Conservation (phyloP, 2,113 vertebrate genomes). For the Phycodurus eques region DNA sequence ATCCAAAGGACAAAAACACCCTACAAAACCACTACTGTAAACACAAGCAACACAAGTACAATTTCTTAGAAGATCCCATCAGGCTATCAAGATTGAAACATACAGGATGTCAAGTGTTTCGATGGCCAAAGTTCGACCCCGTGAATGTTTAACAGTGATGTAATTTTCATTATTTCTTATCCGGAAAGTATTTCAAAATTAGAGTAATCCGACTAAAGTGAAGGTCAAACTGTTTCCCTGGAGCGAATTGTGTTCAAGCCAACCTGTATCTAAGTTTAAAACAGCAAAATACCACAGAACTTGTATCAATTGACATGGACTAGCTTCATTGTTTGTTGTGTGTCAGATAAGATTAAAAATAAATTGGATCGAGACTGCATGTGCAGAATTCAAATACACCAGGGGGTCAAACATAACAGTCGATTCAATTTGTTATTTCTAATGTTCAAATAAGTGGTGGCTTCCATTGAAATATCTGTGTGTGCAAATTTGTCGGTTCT, state of each 20-base stretch:
- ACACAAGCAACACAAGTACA: background rate
- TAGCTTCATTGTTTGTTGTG: background rate
- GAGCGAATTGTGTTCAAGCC: background rate
- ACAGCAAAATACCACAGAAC: background rate
- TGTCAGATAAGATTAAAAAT: background rate
- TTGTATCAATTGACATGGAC: background rate
- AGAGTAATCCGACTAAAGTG: background rate
- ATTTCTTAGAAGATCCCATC: background rate
- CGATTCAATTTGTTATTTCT: too few relatives aligned
- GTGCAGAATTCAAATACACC: background rate
- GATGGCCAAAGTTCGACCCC: too few relatives aligned
- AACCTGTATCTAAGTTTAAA: background rate
- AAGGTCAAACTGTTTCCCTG: background rate
- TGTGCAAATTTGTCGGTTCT: slow-evolving; percentile 2
- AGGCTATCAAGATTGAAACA: background rate
- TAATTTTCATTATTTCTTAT: too few relatives aligned
- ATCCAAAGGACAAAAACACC: background rate
- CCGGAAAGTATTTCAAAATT: too few relatives aligned
- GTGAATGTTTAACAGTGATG: too few relatives aligned
- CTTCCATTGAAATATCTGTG: too few relatives aligned
- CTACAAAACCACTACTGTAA: background rate
- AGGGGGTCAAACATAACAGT: background rate
- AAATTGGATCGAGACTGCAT: background rate
- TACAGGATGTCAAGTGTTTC: background rate
- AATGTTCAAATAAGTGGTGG: too few relatives aligned